Base-by-base conservation (phyloP, 2,888 invertebrate genomes). In the Hemaris fuciformis region DNA sequence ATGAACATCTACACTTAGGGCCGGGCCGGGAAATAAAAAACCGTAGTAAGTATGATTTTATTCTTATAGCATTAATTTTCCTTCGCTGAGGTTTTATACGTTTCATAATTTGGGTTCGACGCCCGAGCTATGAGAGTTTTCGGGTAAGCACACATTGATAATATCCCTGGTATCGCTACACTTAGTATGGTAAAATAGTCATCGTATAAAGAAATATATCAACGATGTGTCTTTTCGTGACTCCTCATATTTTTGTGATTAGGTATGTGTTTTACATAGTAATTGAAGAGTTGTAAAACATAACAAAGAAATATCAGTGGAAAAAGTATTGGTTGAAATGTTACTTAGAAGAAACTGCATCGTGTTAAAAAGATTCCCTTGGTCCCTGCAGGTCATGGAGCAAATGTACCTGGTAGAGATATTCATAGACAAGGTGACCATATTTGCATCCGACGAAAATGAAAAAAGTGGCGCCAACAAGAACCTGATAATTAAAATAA, bases 381-480 rank as follows among this genome's bases (percentile, higher is more conserved):
- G 79, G 81, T 83, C 79, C 88, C 83, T 72, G 75, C 91, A 92
- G 91, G 85, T 90, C 84, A 93, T 93, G 90, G 93, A 93, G 85
- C 92, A 93, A 87, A 81, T 94, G 76, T 94, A 92, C 85, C 77
- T 94, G 81, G 68, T 94, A 71, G 94, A 94, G 82, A 89, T 94
- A 79, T 88, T 94, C 73, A 81, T 94, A 73, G 91, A 93, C 79
- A 91, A 89, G 82, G 89, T 94, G 66, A 83, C 84, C 62, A 75
- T 93, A 82, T 85, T 83, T 75, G 70, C 77, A 67, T 63, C 76
- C n/a, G 76, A 80, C 25, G 75, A 80, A 65, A 77, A 87, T 64
- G 72, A 81, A 72, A 70, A 77, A 18, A 82, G 78, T 62, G 83
- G 83, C 61, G 84, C 82, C 3, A 85, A 87, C 67, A 90, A 93